These are phyloP conservation scores for Eupsilia transversa DNA, from an alignment of 2,888 invertebrate species.

Conservation along the genomic window DNA sequence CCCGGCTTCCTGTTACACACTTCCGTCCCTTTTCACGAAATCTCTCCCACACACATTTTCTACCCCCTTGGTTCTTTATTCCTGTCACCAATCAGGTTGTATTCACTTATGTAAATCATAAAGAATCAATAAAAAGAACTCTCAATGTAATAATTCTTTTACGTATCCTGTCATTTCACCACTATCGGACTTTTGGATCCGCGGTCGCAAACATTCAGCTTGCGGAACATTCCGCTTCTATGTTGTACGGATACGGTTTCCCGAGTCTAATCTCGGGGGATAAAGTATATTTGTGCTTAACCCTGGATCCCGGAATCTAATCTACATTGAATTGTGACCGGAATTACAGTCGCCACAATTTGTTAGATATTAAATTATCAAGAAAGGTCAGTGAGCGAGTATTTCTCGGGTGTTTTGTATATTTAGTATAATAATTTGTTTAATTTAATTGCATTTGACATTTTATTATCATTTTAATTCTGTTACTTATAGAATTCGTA, in stretches of 20 bases:
- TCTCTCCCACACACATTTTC: no score
- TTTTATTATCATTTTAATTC: no score
- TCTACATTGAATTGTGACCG: constrained; percentile 52
- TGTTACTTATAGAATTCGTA: no score
- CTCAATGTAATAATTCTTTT: neutral
- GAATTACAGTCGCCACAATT: constrained; percentile 44
- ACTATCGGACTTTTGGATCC: neutral
- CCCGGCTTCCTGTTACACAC: no score
- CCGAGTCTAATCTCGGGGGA: constrained; percentile 49
- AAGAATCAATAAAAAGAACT: neutral
- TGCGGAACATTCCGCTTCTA: constrained; percentile 8
- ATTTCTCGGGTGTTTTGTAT: neutral
- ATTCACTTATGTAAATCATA: neutral
- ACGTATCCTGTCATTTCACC: neutral
- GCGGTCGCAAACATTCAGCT: constrained; percentile 1
- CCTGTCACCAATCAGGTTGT: neutral
- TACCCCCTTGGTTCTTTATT: neutral
- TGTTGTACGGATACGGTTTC: constrained; percentile 16
- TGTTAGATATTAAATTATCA: constrained; percentile 50
- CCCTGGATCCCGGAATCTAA: constrained; percentile 32
- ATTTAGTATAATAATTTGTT: no score
- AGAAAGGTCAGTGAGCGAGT: constrained; percentile 22
- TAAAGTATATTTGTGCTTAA: constrained; percentile 52
- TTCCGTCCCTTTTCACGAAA: no score
- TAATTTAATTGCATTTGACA: no score